Evolutionary conservation across 2,113 vertebrate genomes (phyloP), one percentile per base, ranked within the genome.

Genomic region (Salvelinus fontinalis): DNA sequence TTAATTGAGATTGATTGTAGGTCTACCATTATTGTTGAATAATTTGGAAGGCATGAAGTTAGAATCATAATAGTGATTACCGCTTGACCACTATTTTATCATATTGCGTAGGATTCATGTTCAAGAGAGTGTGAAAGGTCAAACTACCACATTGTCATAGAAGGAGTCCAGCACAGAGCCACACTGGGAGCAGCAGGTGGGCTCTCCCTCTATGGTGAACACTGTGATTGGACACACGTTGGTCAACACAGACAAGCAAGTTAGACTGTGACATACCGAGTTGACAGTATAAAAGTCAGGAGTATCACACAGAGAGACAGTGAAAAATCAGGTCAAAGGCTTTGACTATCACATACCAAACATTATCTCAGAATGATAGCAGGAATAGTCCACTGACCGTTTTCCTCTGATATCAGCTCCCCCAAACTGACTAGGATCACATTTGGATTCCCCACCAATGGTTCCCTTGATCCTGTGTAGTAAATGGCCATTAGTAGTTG

Each of bases 371-470:
- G 60, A 20, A 34, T 26, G 34, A 34, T 8, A 5, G 22, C 48
- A 34, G 31, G 7, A 31, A 78, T 69, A 13, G 14, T 26, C 27
- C 22, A 51, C 44, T 18, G 74, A 93, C 91, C 85, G 66, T 62
- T 87, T 74, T 89, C 84, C 64, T 91, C 89, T 48, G 84, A 81
- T 29, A 92, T 73, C 57, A 93, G 66, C 77, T 84, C 90, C 27
- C 89, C 90, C 79, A 93, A 83, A 82, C 86, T 89, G 77, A 92
- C 78, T 18, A 93, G 91, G 66, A 93, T 80, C 60, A 93, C 88
- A 0, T 93, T 93, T 9, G 92, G 93, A 78, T 93, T 93, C 39
- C 93, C 93, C 3, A 76, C 81, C 60, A 93, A 84, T 12, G 74
- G 80, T 3, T 48, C 83, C 34, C 51, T 49, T 59, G 75, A 49